These are phyloP conservation scores for Loxodonta africana DNA, from an alignment of 2,113 vertebrate species.

Conservation along the genomic window DNA sequence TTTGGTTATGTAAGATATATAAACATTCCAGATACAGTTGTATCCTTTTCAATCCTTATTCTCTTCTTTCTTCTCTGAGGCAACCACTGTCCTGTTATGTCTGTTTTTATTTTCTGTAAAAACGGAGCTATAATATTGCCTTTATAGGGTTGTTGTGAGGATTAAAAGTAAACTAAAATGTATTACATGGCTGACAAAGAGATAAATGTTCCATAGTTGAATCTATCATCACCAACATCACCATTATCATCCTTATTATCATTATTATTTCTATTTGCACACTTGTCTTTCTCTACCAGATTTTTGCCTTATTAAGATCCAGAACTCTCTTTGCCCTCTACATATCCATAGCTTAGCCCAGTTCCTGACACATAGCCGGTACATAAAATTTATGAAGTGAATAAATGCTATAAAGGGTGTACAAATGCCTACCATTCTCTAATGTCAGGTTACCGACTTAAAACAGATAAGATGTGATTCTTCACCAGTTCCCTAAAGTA, in stretches of 20 bases:
- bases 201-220: not conserved
- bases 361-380: not conserved
- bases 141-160: not conserved
- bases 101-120: not conserved
- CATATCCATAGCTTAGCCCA: not conserved
- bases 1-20: not conserved
- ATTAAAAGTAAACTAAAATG: not conserved
- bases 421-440: not conserved
- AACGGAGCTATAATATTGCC: not conserved
- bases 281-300: not conserved
- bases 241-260: not conserved
- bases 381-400: not conserved
- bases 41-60: not conserved
- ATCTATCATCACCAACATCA: not conserved
- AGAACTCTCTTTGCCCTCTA: not conserved
- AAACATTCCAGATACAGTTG: not conserved
- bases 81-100: not conserved
- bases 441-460: not conserved
- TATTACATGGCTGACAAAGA: not conserved
- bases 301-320: not conserved
- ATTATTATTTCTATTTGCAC: not conserved
- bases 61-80: not conserved
- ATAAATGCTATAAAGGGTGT: not conserved
- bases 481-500: slow-evolving; percentile 12
- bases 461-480: not conserved